A percentile compares a stretch with the other conserved stretches of the same genome.
Evolutionary conservation across 2,888 invertebrate species (phyloP).

Genomic region (Ophion costatus): DNA sequence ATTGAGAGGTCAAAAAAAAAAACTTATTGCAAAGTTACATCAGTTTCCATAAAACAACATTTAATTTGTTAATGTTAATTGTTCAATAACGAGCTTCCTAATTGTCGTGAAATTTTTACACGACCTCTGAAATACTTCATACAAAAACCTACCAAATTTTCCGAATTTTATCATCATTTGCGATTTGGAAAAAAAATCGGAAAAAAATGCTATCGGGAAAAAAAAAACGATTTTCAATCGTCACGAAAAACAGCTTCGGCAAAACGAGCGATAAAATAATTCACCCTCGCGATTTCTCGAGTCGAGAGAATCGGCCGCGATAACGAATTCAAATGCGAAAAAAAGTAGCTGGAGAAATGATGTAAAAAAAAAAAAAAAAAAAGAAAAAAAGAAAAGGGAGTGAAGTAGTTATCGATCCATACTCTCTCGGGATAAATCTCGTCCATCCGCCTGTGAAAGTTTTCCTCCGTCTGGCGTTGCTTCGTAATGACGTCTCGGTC

Average conservation of each 20-base stretch:
- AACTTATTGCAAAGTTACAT: no score
- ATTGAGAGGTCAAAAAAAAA: no score
- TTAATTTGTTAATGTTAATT: no score
- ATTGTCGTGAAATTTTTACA: no score
- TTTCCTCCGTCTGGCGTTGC: conserved; percentile 68
- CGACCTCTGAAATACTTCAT: no score
- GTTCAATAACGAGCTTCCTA: no score
- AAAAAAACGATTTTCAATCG: no score
- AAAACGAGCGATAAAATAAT: background rate
- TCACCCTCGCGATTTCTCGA: background rate
- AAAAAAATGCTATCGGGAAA: no score
- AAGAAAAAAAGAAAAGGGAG: background rate
- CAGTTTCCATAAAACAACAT: no score
- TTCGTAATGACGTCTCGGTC: conserved; percentile 69
- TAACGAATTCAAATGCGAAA: background rate
- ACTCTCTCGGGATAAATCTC: conserved; percentile 68
- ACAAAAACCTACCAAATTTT: no score
- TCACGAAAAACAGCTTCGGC: background rate
- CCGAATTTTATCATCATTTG: no score
- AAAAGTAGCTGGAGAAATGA: background rate
- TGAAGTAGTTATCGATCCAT: conserved; percentile 17
- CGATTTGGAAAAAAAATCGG: no score
- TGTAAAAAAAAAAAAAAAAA: background rate
- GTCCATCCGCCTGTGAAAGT: conserved; percentile 69
- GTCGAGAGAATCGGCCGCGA: background rate